Evolutionary conservation across 2,113 vertebrate genomes (phyloP), one percentile per base, ranked within the genome.

Genomic region (Oxyura jamaicensis): DNA sequence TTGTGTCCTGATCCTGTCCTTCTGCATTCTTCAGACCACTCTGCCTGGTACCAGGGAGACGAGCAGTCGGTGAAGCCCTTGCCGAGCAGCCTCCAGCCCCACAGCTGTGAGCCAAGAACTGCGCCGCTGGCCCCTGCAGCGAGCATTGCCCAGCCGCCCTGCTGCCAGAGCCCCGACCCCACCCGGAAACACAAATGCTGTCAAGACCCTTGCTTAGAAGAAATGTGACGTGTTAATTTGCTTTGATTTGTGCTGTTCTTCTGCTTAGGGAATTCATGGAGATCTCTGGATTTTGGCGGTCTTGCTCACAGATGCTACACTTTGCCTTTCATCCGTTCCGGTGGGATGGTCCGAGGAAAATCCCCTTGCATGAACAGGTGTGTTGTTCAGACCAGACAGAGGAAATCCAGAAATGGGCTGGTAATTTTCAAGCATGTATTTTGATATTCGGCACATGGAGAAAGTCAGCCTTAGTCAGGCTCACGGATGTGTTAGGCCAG

Each of bases 321-420:
- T 93, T 89, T 86, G 62, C 81, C 73, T 92, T 91, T 72, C 72
- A 55, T 8, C 58, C 31, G 50, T 58, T 86, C 82, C 78, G 86
- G 69, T 1, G 1, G 60, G 83, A 89, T 17, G 62, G 39, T 41
- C 41, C 12, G 85, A 83, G 39, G 82, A 48, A 72, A 91, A 83
- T 3, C 59, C 16, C 63, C 65, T 50, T 29, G 5, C 25, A 59
- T 0, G 4, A 93, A 71, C 20, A 67, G 56, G 20, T 20, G 81
- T 0, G 1, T 28, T 55, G 1, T 13, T 36, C 46, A 31, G 2
- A 15, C 41, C 10, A 2, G 2, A 67, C 0, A 0, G 68, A 78
- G 28, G 50, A 86, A 88, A 84, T 11, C 8, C 80, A 63, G 76
- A 77, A 42, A 3, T 11, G 31, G 60, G 52, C 31, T 59, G 56